Base-by-base conservation (phyloP, 2,113 vertebrate genomes). In the Microcebus tavaratra region DNA sequence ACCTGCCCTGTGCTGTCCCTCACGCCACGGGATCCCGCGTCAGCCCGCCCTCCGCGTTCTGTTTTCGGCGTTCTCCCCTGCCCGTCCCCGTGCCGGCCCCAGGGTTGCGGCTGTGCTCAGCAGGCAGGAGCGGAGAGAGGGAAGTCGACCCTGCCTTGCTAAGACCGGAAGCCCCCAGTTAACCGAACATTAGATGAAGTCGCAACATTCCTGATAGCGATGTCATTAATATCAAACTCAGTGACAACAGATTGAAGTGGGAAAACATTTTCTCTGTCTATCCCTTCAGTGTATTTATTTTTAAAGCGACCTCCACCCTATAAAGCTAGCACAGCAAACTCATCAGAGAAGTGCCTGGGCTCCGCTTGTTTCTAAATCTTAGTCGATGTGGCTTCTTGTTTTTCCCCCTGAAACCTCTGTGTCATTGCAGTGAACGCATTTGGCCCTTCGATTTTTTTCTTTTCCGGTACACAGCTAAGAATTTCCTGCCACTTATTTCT, bases 381-480 rank as follows among this genome's bases (percentile, higher is more conserved):
- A 31, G 55, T 45, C n/a, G 75, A 23, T 57, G 29, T 45, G 8
- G 2, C 25, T 85, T 39, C 65, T 82, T 36, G 10, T 34, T 91
- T 91, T 88, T 88, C 84, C 79, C 11, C 57, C 25, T 42, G 34
- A 84, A 36, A 45, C 34, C 11, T 83, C 23, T 53, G 15, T 55
- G 31, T 80, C 36, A 70, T 70, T 57, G 39, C 4, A 23, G 13
- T 23, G 15, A 42, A 48, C 3, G 55, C 14, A 39, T 20, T 6
- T 70, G 55, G 50, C 5, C 75, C 72, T 29, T 48, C 5, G 27
- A n/a, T 48, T 76, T 67, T 73, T 73, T 96, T 89, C 14, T 57
- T 95, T 92, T 73, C 11, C 61, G n/a, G 39, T 53, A 29, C 81
- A 82, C 11, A 70, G 36, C 2, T 50, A 73, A 94, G 65, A 67